phyloP scores from a whole-genome alignment of 2,888 invertebrate species.

The Platynereis dumerilii region DNA sequence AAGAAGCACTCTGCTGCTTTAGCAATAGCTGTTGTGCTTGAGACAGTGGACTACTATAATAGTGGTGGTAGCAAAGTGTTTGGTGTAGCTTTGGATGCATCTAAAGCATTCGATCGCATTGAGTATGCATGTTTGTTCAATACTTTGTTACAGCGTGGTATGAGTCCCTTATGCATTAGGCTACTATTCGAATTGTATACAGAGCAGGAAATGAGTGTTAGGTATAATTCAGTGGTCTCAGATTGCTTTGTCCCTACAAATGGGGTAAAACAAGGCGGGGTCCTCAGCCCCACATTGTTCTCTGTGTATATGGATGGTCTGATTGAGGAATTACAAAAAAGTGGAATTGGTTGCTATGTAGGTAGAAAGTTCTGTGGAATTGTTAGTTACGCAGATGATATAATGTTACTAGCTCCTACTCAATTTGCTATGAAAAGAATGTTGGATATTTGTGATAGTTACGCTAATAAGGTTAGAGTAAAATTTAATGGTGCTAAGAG shows the following conservation, averaged over 20 bases:
- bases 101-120: constrained; percentile 5
- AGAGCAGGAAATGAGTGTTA: constrained; percentile 1
- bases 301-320: constrained; percentile 4
- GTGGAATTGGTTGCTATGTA: not conserved
- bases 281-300: not conserved
- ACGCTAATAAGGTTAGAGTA: not conserved
- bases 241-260: not conserved
- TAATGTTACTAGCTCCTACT: constrained; percentile 1
- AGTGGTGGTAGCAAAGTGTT: not conserved
- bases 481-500: constrained; percentile 1
- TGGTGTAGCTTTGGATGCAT: constrained; percentile 1
- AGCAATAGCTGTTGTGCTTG: not conserved
- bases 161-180: not conserved
- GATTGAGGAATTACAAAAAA: not conserved
- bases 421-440: not conserved
- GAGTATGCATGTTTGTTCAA: not conserved
- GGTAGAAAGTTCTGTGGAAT: not conserved
- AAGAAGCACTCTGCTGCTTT: constrained; percentile 5
- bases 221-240: not conserved
- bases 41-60: constrained; percentile 1
- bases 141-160: not conserved
- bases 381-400: constrained; percentile 1
- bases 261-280: constrained; percentile 6
- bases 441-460: not conserved
- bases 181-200: not conserved